Evolutionary conservation across 2,888 invertebrate genomes (phyloP).

Genomic region (Mimumesa dahlbomi): DNA sequence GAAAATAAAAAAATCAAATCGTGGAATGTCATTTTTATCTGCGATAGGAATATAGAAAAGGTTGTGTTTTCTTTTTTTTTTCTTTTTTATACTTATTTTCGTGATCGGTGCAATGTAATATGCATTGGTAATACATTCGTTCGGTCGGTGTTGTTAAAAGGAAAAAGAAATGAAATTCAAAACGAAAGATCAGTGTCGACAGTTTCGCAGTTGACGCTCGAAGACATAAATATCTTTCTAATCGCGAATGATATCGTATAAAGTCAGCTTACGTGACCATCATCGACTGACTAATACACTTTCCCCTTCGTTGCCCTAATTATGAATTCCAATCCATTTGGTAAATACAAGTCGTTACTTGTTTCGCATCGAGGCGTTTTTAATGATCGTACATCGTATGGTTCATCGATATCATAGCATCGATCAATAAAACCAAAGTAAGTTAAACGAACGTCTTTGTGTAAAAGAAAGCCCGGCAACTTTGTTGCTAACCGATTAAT

Average conservation of each 20-base stretch:
- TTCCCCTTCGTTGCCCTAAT: conserved; percentile 70
- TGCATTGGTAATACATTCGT: no score
- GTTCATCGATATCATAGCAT: conserved; percentile 58
- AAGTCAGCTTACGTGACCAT: conserved; percentile 38
- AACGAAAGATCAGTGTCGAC: no score
- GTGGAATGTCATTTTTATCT: no score
- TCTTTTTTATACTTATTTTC: no score
- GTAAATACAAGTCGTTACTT: conserved; percentile 71
- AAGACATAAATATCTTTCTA: conserved; percentile 42
- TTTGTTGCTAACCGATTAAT: conserved; percentile 25
- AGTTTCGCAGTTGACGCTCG: conserved; percentile 13
- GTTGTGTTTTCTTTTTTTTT: no score
- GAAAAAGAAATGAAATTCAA: no score
- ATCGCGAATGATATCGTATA: conserved; percentile 46
- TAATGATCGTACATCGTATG: conserved; percentile 57
- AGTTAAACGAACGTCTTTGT: conserved; percentile 32
- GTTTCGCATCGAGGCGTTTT: conserved; percentile 36
- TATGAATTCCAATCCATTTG: conserved; percentile 72
- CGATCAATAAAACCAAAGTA: conserved; percentile 39
- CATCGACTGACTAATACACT: conserved; percentile 44
- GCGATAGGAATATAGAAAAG: no score
- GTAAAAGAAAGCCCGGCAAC: conserved; percentile 22
- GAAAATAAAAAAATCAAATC: no score
- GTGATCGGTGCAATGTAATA: no score
- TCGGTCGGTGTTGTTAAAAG: no score